Conservation (phyloP, 2,888 invertebrate genomes). For the Opisthograptis luteolata region DNA sequence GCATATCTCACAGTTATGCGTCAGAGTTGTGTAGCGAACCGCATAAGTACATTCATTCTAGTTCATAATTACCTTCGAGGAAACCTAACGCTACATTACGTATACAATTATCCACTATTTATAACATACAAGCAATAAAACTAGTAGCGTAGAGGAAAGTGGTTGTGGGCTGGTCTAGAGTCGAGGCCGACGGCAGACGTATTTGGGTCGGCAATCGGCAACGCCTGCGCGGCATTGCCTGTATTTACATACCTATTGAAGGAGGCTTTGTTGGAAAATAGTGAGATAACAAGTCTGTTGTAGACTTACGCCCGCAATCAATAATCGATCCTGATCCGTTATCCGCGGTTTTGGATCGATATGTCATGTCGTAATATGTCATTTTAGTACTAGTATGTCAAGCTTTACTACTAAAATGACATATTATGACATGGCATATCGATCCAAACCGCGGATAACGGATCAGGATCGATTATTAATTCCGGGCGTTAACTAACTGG, state of each 20-base stretch:
- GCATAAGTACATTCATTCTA: background rate
- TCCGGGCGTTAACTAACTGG: no score
- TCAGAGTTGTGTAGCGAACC: no score
- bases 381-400: no score
- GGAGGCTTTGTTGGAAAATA: background rate
- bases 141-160: slow-evolving; percentile 32
- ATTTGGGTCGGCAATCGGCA: slow-evolving; percentile 21
- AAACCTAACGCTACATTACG: slow-evolving; percentile 1
- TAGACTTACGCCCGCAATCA: no score
- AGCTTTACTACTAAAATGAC: no score
- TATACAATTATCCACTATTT: background rate
- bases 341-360: no score
- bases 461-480: no score
- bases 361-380: no score
- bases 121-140: slow-evolving; percentile 7
- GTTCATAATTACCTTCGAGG: background rate
- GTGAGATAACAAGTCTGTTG: background rate
- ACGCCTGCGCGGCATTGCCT: slow-evolving; percentile 1
- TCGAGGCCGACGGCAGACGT: slow-evolving; percentile 31
- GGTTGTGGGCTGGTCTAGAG: slow-evolving; percentile 31
- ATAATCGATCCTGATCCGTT: no score
- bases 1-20: no score
- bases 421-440: no score
- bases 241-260: background rate
- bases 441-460: no score